Evolutionary conservation across 2,113 vertebrate species (phyloP).

Genomic region (Gavia stellata): DNA sequence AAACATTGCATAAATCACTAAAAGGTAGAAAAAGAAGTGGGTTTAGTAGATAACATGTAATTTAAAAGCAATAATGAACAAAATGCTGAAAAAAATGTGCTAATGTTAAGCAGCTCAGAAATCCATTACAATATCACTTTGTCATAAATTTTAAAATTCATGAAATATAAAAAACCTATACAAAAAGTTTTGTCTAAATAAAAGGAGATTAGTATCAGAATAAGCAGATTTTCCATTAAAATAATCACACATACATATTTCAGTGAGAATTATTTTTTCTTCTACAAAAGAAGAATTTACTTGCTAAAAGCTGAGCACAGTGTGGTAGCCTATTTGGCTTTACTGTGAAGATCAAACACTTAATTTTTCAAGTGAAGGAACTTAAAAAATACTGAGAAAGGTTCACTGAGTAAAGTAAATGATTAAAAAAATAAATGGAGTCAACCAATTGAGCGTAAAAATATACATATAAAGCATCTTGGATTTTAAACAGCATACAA

Average conservation of each 20-base stretch:
- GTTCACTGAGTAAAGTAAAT: not conserved
- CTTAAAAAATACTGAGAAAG: not conserved
- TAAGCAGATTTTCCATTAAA: slow-evolving; percentile 10
- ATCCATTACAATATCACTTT: not conserved
- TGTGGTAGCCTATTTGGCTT: not conserved
- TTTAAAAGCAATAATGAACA: not conserved
- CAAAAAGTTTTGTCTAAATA: not conserved
- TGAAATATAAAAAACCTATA: not conserved
- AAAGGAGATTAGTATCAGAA: not conserved
- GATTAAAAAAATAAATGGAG: not conserved
- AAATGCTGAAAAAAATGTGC: not conserved
- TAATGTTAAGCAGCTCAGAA: not conserved
- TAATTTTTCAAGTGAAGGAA: not conserved
- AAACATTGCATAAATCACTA: not conserved
- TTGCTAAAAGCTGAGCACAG: slow-evolving; percentile 16
- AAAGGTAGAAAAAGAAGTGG: not conserved
- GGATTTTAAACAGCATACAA: slow-evolving; percentile 13
- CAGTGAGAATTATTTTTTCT: not conserved
- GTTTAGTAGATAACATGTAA: not conserved
- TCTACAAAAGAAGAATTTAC: not conserved
- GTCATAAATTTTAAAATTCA: not conserved
- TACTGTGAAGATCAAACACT: not conserved
- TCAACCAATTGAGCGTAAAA: slow-evolving; percentile 14
- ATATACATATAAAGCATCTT: slow-evolving; percentile 36
- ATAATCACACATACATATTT: slow-evolving; percentile 14